Evolutionary conservation across 2,888 invertebrate genomes (phyloP), one percentile per base, ranked within the genome.

Genomic region (Portevinia maculata): DNA sequence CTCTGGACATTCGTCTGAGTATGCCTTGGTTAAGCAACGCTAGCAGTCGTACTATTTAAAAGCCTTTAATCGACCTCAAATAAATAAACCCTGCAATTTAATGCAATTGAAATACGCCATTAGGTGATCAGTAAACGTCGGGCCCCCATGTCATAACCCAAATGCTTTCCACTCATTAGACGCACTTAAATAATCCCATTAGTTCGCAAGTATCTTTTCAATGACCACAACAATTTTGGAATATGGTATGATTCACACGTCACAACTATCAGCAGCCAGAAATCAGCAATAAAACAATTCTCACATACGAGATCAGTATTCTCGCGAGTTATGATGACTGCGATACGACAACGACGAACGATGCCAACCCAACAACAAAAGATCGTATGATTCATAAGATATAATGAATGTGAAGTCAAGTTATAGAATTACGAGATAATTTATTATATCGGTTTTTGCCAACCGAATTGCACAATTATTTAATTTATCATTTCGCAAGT

Each of bases 381-480:
- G 17, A 46, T 21, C 28, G 34, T 52, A 28, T 78, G 78, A 78
- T 57, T 78, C 78, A 78, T 78, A 50, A 65, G 64, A 60, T 62
- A 76, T 55, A 69, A 55, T 69, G 69, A 71, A 78, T 57, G 78
- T 59, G 64, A 71, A 50, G 39, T 50, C 50, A 52, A 71, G 76
- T 71, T 62, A 70, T 76, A 30, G 39, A 44, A 55, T 65, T 21
- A 32, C 57, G n/a, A 74, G 41, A 52, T n/a, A 55, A 60, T 60
- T 70, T 46, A 67, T 67, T 67, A 41, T 5, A 57, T 50, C 32
- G 13, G 28, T 53, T 17, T 44, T 59, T 34, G 57, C 50, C 46
- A 73, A 41, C 44, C 9, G 19, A 44, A n/a, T 19, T 7, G 50
- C 24, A 39, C 21, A 60, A 44, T 11, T 13, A 11, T 44, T 44